phyloP scores from a whole-genome alignment of 2,888 invertebrate genomes.

The Chrysolina oricalcia region DNA sequence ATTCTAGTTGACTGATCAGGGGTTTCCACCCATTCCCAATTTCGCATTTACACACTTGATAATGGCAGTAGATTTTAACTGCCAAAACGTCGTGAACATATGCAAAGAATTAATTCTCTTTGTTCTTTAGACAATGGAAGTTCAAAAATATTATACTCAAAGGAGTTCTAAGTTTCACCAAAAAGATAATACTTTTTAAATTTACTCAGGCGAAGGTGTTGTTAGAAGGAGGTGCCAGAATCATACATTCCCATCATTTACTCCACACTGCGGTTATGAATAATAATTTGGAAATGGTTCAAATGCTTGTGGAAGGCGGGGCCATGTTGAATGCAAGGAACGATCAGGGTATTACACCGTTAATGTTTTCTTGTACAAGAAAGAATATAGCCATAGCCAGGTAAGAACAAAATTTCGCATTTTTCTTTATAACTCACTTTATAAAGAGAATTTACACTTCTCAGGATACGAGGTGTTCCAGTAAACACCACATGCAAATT shows the following conservation, averaged over 20 bases:
- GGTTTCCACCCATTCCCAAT: too few species aligned
- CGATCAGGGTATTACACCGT: conserved; percentile 80
- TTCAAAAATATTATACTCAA: too few species aligned
- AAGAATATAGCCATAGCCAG: conserved; percentile 72
- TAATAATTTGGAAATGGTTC: conserved; percentile 76
- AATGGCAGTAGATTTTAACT: too few species aligned
- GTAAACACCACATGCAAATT: too few species aligned
- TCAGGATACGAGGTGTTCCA: too few species aligned
- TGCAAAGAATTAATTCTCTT: too few species aligned
- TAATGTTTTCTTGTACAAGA: conserved; percentile 75
- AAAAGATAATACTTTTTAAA: neutral
- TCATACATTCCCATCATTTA: conserved; percentile 81
- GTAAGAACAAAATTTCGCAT: conserved; percentile 65
- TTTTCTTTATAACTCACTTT: too few species aligned
- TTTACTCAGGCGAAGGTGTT: conserved; percentile 67
- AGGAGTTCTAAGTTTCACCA: neutral
- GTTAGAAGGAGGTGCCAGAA: conserved; percentile 79
- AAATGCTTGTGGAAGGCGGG: conserved; percentile 75
- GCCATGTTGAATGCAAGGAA: conserved; percentile 78
- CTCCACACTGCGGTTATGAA: conserved; percentile 80
- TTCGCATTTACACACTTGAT: too few species aligned
- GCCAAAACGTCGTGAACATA: too few species aligned
- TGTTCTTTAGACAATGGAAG: too few species aligned
- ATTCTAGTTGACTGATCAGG: too few species aligned
- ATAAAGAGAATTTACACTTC: too few species aligned